Evolutionary conservation across 2,113 vertebrate genomes (phyloP), one percentile per base, ranked within the genome.

Genomic region (Emberiza fucata): DNA sequence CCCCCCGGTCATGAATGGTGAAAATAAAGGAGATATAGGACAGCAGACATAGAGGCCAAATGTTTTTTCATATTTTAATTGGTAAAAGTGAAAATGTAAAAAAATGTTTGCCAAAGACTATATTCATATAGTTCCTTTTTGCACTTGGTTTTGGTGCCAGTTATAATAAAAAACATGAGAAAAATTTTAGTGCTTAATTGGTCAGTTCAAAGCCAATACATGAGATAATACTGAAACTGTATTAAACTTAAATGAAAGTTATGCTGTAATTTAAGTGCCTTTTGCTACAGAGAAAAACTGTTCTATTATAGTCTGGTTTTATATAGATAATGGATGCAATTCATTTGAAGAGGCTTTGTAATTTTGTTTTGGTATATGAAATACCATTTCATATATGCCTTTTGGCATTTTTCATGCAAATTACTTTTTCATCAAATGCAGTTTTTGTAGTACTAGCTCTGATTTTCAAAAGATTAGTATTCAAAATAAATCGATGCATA

Each of bases 321-420:
- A 88, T 81, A 33, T 60, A 70, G 91, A 81, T 94, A 95, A 96
- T 92, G 54, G 56, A 88, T 93, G 50, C 90, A 96, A 94, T 78
- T 93, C 11, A 88, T 95, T 95, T 80, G 45, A 33, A 35, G 44
- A 83, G 51, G 63, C 70, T 83, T 95, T 22, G 12, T 88, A 81
- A 93, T 96, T 96, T 92, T 94, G 70, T 94, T 95, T 83, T 91
- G 68, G 45, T 86, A 4, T 88, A 72, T 92, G 48, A 95, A 95
- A 88, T 95, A 79, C 57, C 69, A 84, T 77, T 93, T 92, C 65
- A 63, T 92, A 27, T 91, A 65, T 86, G 76, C 86, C 81, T 91
- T 92, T 82, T 83, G 94, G 84, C 85, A 90, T 90, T 95, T 94
- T 92, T 86, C 68, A 95, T 95, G 89, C 92, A 94, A 92, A 97